phyloP scores from a whole-genome alignment of 1,140 invertebrate genomes.

The Stegodyphus mimosarum region DNA sequence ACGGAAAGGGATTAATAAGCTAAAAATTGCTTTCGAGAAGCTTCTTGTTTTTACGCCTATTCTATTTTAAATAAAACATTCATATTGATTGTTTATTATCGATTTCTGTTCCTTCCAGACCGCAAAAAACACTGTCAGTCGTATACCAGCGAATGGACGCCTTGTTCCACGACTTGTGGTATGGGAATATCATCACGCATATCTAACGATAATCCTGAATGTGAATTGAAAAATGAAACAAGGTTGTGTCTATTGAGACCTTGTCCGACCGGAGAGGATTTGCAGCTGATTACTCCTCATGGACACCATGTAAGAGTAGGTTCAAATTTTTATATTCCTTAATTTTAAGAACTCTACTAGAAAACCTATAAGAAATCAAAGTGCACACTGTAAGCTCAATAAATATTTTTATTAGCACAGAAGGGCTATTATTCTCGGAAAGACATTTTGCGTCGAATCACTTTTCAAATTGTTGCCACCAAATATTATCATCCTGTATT shows the following conservation, averaged over 20 bases:
- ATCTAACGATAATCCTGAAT: constrained; percentile 73
- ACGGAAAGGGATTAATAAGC: no score
- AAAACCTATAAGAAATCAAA: no score
- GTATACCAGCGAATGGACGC: constrained; percentile 73
- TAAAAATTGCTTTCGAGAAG: no score
- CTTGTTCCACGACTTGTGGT: constrained; percentile 75
- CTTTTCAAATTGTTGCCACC: no score
- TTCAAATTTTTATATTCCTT: constrained; percentile 11
- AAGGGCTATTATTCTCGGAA: no score
- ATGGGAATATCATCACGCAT: constrained; percentile 75
- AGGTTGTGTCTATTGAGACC: constrained; percentile 74
- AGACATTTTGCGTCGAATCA: no score
- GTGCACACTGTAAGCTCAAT: no score
- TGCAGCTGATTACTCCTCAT: background rate
- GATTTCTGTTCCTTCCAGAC: constrained; percentile 28
- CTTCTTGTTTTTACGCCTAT: no score
- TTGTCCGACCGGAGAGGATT: constrained; percentile 62
- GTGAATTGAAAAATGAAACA: constrained; percentile 73
- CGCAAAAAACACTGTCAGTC: constrained; percentile 45
- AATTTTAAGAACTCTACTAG: background rate
- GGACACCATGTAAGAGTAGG: constrained; percentile 60
- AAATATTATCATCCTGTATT: no score
- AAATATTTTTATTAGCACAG: no score
- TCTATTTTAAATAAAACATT: no score
- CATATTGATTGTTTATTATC: no score